Percentiles rank a stretch among this genome's conserved stretches.
Evolutionary conservation across 2,888 invertebrate species (phyloP).

Genomic region (Himalopsyche japonica): DNA sequence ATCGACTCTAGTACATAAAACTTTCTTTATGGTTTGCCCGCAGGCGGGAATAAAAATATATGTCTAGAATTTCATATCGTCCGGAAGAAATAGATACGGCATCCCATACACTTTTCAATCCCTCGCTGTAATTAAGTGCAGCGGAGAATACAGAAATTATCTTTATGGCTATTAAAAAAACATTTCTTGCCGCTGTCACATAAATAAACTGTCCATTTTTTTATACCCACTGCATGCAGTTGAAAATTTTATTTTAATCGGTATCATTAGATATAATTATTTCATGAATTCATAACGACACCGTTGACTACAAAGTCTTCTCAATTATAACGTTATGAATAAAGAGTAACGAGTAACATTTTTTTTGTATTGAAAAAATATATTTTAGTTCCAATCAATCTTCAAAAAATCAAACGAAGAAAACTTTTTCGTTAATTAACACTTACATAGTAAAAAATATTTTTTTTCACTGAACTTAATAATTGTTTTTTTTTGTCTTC

Average conservation of each 20-base stretch:
- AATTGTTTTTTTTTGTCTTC: too few species aligned
- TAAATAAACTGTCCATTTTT: neutral
- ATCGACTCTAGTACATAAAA: conserved; percentile 32
- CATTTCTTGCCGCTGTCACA: neutral
- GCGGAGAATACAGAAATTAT: conserved; percentile 22
- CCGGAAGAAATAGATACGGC: conserved; percentile 6
- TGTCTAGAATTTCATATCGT: conserved; percentile 14
- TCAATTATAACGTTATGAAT: too few species aligned
- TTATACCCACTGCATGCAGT: neutral
- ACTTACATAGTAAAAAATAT: too few species aligned
- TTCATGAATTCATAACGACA: too few species aligned
- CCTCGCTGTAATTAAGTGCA: conserved; percentile 27
- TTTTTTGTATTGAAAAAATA: too few species aligned
- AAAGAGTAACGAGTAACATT: too few species aligned
- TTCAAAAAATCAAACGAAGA: too few species aligned
- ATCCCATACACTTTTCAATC: conserved; percentile 22
- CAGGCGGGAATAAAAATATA: conserved; percentile 23
- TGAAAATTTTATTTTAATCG: neutral
- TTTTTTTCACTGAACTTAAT: too few species aligned
- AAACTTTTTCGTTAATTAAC: too few species aligned
- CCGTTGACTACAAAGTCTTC: too few species aligned
- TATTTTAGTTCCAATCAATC: too few species aligned
- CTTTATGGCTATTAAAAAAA: conserved; percentile 10
- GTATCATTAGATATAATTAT: too few species aligned
- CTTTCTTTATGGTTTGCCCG: conserved; percentile 23